Evolutionary conservation across 2,888 invertebrate species (phyloP), one percentile per base, ranked within the genome.

Genomic region (Punctoribates punctum): DNA sequence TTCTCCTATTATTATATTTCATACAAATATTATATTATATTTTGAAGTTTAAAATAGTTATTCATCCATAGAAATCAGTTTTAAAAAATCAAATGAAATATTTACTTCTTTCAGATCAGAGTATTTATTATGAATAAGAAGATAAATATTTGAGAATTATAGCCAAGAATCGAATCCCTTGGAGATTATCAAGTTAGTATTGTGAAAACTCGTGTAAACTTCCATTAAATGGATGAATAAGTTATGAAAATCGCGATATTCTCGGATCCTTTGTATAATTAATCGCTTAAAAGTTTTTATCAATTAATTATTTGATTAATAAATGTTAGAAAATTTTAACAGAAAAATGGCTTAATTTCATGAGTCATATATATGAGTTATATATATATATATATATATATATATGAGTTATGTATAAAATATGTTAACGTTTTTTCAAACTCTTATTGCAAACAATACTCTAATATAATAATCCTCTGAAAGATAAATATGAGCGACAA

Each of bases 331-430:
- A n/a, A 6, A 1, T 6, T 54, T 54, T 54, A 3, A 15, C 48
- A 15, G 15, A 48, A 15, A 54, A 54, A 54, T 54, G 54, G n/a
- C n/a, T 54, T 54, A 54, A 54, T 54, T 54, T 54, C 20, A 20
- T n/a, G n/a, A n/a, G n/a, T n/a, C n/a, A n/a, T n/a, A n/a, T n/a
- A n/a, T n/a, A n/a, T n/a, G n/a, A n/a, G n/a, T n/a, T n/a, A n/a
- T n/a, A n/a, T n/a, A n/a, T n/a, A n/a, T n/a, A n/a, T n/a, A n/a
- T n/a, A n/a, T n/a, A n/a, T n/a, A n/a, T n/a, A n/a, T n/a, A n/a
- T n/a, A n/a, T n/a, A n/a, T 54, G 54, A 54, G 20, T 54, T 6
- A 54, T 54, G 54, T 54, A n/a, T 17, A 54, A 54, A 54, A 54
- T 54, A 54, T 54, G 54, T 54, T 54, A 54, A 54, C 54, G 8